phyloP scores from a whole-genome alignment of 2,888 invertebrate species.

The Belgica antarctica region DNA sequence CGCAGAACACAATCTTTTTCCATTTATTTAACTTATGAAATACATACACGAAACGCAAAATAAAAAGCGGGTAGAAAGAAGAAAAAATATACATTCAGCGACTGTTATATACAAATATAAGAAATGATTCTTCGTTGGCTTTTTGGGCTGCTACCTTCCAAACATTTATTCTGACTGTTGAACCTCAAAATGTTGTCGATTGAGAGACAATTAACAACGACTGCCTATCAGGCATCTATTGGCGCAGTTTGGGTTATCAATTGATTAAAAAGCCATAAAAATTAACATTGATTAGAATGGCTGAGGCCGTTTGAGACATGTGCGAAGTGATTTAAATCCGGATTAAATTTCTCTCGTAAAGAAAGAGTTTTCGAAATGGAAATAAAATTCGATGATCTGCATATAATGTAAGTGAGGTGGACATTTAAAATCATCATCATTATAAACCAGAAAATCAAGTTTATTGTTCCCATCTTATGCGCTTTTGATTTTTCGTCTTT shows the following conservation, averaged over 20 bases:
- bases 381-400: conserved; percentile 41
- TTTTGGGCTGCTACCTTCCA: conserved; percentile 15
- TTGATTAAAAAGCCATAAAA: neutral
- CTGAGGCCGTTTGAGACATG: neutral
- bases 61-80: neutral
- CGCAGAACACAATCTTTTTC: conserved; percentile 39
- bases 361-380: too few relatives aligned
- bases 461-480: conserved; percentile 33
- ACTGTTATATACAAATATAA: conserved; percentile 9
- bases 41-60: conserved; percentile 31
- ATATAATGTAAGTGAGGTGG: conserved; percentile 37
- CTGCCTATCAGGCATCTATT: neutral
- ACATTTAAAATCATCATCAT: conserved; percentile 43
- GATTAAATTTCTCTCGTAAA: neutral
- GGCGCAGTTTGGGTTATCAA: neutral
- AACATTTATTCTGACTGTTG: conserved; percentile 5
- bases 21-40: conserved; percentile 20
- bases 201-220: neutral
- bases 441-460: conserved; percentile 43
- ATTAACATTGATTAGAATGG: conserved; percentile 12
- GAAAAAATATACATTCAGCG: conserved; percentile 34
- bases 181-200: too few relatives aligned
- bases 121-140: conserved; percentile 9
- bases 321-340: neutral
- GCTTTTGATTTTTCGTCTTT: conserved; percentile 8